Base-by-base conservation (phyloP, 2,797 vertebrate species). In the Squalus acanthias region DNA sequence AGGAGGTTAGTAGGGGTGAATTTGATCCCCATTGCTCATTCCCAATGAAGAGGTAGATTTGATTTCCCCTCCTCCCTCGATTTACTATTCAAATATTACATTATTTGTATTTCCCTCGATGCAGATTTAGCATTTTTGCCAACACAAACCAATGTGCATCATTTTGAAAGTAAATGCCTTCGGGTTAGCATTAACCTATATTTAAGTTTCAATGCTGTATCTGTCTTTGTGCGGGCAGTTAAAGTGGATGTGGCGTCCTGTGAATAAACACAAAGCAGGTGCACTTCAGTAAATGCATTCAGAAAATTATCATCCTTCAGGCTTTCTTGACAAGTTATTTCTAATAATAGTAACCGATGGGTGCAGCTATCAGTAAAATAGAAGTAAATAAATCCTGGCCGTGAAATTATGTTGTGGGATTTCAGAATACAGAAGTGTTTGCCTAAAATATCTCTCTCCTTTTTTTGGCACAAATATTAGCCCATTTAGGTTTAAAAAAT, bases 261-360 rank as follows among this genome's bases (percentile, higher is more conserved):
- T 95, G 94, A 74, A 53, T 57, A 57, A 72, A 72, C 50, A 95
- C 94, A 95, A 74, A 95, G 94, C 69, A 57, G 94, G 12, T 76
- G 70, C 70, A 76, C 12, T 74, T 95, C 69, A 72, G 12, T 74
- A 74, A 95, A 53, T 95, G 10, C 94, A 72, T 74, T 53, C 10
- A 20, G 50, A 95, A 95, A 76, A 53, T 67, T 74, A 33, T 15
- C 46, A 72, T 53, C 69, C 93, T 95, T 53, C 88, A 72, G 93
- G 69, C 46, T 95, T 53, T 72, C 46, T 95, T 95, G 20, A 95
- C 50, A 15, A 69, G n/a, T 93, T 92, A 22, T 33, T 91, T 20
- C n/a, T 46, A 46, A 93, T 67, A 69, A 39, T 69, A 39, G 89
- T 33, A 92, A 63, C 29, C 33, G 60, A 92, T 63, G 60, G 60